Base-by-base conservation (phyloP, 2,113 vertebrate species). In the Archocentrus centrarchus region DNA sequence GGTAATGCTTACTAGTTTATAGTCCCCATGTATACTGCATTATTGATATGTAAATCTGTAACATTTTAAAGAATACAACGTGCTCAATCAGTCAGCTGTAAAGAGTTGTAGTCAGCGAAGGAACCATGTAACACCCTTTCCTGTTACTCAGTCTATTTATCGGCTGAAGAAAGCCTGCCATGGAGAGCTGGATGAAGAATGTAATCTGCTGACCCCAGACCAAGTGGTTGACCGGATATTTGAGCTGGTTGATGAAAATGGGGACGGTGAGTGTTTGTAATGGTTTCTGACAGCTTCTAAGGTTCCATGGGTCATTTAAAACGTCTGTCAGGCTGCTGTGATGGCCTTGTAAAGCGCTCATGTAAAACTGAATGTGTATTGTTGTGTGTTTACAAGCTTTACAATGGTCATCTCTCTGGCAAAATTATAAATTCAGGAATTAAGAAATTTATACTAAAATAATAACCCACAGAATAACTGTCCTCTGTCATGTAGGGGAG, bases 161-260 rank as follows among this genome's bases (percentile, higher is more conserved):
- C 96, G 95, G 84, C 93, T 99, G 92, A 99, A 99, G 95, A 97
- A 96, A 91, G 97, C 97, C 60, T 98, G 97, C 35, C 96, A 96
- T 3, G 92, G 95, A 0, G 96, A 98, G n/a, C 88, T 94, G 73
- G 96, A 96, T 75, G 94, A 96, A 60, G 95, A 96, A 11, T 95
- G 94, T 59, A 96, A 96, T 6, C 75, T 97, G 82, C 96, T 99
- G 79, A 97, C 96, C 0, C 98, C 98, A 0, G 97, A 99, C 92
- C 97, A 99, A 93, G 97, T 98, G 37, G 98, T 98, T 88, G 97
- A 99, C 90, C 96, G 98, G 90, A 98, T 99, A 97, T 99, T 99
- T 86, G 96, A 97, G 86, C 90, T 99, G 87, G 97, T 98, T 94
- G 98, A 99, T 90, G 97, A 98, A 93, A 99, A 99, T 1, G 97